phyloP scores from a whole-genome alignment of 2,797 vertebrate species.

The Bradypodion pumilum region DNA sequence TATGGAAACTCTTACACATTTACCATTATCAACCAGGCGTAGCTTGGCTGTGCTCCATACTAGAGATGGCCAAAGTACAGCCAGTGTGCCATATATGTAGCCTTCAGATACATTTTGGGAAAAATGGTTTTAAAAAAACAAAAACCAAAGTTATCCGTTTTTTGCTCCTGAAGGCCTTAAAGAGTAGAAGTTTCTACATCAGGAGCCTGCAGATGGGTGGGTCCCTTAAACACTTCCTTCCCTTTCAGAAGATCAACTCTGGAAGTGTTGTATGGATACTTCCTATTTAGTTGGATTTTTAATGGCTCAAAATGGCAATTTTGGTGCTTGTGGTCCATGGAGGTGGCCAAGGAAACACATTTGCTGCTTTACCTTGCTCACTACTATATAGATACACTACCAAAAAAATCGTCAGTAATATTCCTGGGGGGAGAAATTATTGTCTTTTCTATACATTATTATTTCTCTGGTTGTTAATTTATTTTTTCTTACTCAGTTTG shows the following conservation, averaged over 20 bases:
- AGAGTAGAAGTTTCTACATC: no score
- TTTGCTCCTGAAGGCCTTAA: no score
- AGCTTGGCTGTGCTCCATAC: background rate
- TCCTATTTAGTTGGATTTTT: no score
- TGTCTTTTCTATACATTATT: constrained; percentile 1
- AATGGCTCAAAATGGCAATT: no score
- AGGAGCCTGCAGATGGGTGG: no score
- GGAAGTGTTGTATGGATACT: no score
- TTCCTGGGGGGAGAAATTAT: background rate
- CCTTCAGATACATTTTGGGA: background rate
- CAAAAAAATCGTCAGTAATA: background rate
- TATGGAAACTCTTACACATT: constrained; percentile 30
- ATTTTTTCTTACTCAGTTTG: background rate
- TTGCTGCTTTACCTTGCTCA: no score
- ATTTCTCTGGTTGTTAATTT: constrained; percentile 1
- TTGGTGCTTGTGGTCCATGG: no score
- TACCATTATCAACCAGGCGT: background rate
- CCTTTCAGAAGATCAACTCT: no score
- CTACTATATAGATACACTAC: background rate
- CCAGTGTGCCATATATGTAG: background rate
- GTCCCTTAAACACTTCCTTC: no score
- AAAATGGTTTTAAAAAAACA: background rate
- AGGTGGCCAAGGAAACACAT: no score
- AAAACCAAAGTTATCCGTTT: background rate
- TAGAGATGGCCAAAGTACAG: no score